phyloP scores from a whole-genome alignment of 1,140 invertebrate genomes.

The Aphelenchoides besseyi region DNA sequence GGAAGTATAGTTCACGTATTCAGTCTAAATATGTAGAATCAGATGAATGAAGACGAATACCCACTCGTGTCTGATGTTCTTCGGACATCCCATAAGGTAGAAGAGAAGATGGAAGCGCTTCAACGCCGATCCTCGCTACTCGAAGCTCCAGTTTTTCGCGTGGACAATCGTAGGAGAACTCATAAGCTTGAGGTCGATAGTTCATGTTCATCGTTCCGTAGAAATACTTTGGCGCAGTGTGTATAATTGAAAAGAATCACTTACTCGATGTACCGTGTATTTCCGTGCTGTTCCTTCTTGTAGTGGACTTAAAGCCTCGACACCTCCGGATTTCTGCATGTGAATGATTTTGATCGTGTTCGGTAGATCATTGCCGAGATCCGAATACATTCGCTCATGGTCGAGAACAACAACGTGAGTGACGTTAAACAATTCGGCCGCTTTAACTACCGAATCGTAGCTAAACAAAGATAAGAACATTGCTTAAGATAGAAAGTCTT shows the following conservation, averaged over 20 bases:
- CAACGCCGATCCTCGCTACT: slow-evolving; percentile 39
- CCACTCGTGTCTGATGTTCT: slow-evolving; percentile 32
- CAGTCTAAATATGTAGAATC: neutral
- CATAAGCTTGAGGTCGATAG: slow-evolving; percentile 36
- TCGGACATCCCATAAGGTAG: slow-evolving; percentile 46
- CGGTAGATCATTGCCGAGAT: slow-evolving; percentile 36
- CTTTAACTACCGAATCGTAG: slow-evolving; percentile 69
- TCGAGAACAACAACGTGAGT: slow-evolving; percentile 92
- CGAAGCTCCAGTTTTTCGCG: slow-evolving; percentile 36
- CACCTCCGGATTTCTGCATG: slow-evolving; percentile 47
- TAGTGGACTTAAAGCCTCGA: slow-evolving; percentile 21
- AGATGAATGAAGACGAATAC: neutral
- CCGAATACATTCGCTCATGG: slow-evolving; percentile 67
- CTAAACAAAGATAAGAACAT: slow-evolving; percentile 44
- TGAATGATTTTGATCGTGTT: slow-evolving; percentile 45
- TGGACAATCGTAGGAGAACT: slow-evolving; percentile 40
- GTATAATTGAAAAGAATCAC: slow-evolving; percentile 18
- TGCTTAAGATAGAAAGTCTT: slow-evolving; percentile 65
- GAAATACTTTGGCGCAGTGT: slow-evolving; percentile 43
- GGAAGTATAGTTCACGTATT: neutral
- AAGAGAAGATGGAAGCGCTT: slow-evolving; percentile 45
- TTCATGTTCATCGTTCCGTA: slow-evolving; percentile 36
- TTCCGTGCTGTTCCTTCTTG: neutral
- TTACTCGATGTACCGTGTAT: slow-evolving; percentile 28
- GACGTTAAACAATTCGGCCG: slow-evolving; percentile 84